Percentiles rank a stretch among this genome's conserved stretches.
phyloP scores from a whole-genome alignment of 2,113 vertebrate species.

The Peromyscus maniculatus region DNA sequence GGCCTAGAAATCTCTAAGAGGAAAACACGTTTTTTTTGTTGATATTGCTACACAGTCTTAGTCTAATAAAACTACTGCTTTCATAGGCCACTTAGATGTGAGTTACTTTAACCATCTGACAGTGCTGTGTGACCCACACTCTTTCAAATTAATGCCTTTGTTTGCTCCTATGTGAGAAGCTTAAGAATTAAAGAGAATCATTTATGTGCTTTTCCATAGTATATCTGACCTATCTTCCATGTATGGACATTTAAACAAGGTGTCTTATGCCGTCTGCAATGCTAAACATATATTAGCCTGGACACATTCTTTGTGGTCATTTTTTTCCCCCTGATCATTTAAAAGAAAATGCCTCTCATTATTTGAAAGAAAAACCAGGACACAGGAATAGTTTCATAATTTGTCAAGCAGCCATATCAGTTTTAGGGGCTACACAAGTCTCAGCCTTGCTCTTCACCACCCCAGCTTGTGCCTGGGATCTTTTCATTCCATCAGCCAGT shows the following conservation, averaged over 20 bases:
- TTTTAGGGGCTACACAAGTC: background rate
- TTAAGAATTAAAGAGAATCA: background rate
- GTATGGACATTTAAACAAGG: background rate
- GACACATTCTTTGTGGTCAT: background rate
- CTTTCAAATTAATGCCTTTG: background rate
- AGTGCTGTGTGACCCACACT: background rate
- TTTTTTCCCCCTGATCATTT: background rate
- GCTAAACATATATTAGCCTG: background rate
- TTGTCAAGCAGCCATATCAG: background rate
- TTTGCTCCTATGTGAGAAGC: background rate
- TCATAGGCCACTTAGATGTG: background rate
- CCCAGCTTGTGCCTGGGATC: slow-evolving; percentile 19
- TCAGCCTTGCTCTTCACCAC: background rate
- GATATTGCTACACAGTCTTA: background rate
- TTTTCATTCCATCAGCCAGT: slow-evolving; percentile 42
- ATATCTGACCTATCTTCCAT: background rate
- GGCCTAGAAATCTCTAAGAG: background rate
- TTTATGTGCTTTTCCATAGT: background rate
- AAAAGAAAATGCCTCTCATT: background rate
- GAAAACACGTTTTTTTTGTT: background rate
- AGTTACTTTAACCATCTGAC: background rate
- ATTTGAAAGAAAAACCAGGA: slow-evolving; percentile 41
- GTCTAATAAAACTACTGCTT: background rate
- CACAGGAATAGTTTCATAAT: background rate
- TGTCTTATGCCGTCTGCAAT: background rate